Conservation (phyloP, 2,888 invertebrate species). For the Drosophila colorata region DNA sequence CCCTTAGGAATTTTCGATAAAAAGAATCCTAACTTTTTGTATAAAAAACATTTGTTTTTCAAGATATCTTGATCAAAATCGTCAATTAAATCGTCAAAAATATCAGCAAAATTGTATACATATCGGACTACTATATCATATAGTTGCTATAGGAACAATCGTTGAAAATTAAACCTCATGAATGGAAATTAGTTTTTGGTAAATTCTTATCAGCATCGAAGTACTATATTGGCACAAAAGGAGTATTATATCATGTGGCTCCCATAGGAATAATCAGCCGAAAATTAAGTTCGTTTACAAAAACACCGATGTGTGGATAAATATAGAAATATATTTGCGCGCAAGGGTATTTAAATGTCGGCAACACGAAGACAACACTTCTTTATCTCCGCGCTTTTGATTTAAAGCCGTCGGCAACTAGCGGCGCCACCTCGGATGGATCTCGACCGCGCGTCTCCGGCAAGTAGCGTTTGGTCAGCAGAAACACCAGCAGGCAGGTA, state of each 20-base stretch:
- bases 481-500: conserved; percentile 76
- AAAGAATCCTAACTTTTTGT: no score
- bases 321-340: not conserved
- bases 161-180: no score
- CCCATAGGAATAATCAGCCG: no score
- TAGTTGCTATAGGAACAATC: not conserved
- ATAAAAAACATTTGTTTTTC: no score
- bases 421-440: conserved; percentile 87
- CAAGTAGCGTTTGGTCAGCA: conserved; percentile 87
- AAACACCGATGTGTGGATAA: not conserved
- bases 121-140: not conserved
- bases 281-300: no score
- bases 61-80: not conserved
- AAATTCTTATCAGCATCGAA: no score
- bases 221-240: no score
- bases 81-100: no score
- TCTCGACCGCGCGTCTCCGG: conserved; percentile 91
- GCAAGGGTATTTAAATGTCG: not conserved
- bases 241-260: no score
- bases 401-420: conserved; percentile 88
- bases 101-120: no score
- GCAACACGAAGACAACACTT: not conserved
- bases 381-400: conserved; percentile 81
- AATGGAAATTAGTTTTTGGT: no score
- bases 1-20: no score